Evolutionary conservation across 1,140 invertebrate species (phyloP).

Genomic region (Neuroterus valhalla): DNA sequence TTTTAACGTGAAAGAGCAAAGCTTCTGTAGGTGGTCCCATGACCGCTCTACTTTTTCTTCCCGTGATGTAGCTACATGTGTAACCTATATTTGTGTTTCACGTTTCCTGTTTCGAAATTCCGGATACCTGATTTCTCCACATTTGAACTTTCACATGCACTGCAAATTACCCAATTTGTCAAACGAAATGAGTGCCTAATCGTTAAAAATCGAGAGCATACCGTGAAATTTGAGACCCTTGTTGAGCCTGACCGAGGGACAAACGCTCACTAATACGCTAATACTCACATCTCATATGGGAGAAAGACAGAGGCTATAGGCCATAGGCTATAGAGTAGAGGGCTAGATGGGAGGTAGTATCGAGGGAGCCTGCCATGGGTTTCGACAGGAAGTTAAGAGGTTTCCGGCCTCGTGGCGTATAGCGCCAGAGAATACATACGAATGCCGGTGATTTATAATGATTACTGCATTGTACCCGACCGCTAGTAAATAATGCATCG

Average conservation of each 20-base stretch:
- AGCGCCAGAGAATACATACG: conserved; percentile 43
- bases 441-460: conserved; percentile 65
- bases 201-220: conserved; percentile 24
- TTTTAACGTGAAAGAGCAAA: too few relatives aligned
- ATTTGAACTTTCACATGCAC: not conserved
- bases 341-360: not conserved
- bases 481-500: conserved; percentile 66
- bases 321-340: too few relatives aligned
- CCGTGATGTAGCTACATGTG: not conserved
- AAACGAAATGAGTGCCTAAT: conserved; percentile 18
- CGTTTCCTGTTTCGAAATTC: not conserved
- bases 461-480: conserved; percentile 63
- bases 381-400: conserved; percentile 57
- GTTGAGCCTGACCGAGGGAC: conserved; percentile 14
- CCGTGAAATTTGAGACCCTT: conserved; percentile 24
- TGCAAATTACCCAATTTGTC: conserved; percentile 23
- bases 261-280: not conserved
- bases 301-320: conserved; percentile 11
- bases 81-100: not conserved
- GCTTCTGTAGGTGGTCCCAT: too few relatives aligned
- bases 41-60: too few relatives aligned
- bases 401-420: conserved; percentile 47
- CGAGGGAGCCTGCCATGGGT: conserved; percentile 37
- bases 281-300: not conserved
- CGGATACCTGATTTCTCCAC: not conserved